Percentiles rank a stretch among this genome's conserved stretches.
Conservation (phyloP, 2,113 vertebrate species). For the Triplophysa tibetana region DNA sequence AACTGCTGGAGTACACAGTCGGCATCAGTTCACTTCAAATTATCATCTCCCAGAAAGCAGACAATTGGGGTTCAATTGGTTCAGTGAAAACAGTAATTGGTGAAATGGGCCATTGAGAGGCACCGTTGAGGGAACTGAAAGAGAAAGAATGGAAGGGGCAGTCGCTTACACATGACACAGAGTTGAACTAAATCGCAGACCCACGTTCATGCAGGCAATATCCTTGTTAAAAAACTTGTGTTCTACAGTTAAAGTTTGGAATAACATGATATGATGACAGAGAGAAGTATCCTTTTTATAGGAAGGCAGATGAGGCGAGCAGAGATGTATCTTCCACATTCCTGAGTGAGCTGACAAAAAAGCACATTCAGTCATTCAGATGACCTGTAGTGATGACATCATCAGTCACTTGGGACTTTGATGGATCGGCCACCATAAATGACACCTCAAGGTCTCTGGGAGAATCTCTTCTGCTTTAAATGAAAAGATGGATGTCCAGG, state of each 20-base stretch:
- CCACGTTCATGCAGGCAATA: too few species aligned
- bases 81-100: conserved; percentile 53
- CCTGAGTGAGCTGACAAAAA: background rate
- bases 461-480: conserved; percentile 38
- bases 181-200: background rate
- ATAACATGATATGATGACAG: too few species aligned
- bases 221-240: too few species aligned
- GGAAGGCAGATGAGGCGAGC: background rate
- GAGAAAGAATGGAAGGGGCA: background rate
- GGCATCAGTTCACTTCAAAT: conserved; percentile 44
- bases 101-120: conserved; percentile 35
- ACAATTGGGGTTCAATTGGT: conserved; percentile 35
- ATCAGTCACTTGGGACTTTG: conserved; percentile 67
- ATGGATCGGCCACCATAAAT: conserved; percentile 67
- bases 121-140: background rate
- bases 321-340: background rate
- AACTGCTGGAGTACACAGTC: conserved; percentile 30
- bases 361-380: conserved; percentile 26
- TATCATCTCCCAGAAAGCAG: conserved; percentile 38
- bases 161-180: background rate
- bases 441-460: conserved; percentile 61
- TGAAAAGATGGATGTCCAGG: conserved; percentile 62
- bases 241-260: too few species aligned
- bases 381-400: conserved; percentile 67
- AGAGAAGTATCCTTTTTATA: too few species aligned